Evolutionary conservation across 2,797 vertebrate genomes (phyloP).

Genomic region (Gallinago solitaria): DNA sequence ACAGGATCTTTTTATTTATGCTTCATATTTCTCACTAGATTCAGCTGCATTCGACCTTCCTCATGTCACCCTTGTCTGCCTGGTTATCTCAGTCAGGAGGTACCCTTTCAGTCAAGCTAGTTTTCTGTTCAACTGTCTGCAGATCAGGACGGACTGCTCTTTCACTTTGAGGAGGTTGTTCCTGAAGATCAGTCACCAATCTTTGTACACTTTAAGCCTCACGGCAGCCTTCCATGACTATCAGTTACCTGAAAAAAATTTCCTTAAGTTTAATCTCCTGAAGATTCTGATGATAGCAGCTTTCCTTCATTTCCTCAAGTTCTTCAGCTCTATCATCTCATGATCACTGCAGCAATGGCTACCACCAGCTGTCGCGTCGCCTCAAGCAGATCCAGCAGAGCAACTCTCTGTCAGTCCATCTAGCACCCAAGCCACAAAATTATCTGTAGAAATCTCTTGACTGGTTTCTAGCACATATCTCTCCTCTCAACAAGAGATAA

Average conservation of each 20-base stretch:
- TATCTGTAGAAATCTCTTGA: not conserved
- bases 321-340: not conserved
- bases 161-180: not conserved
- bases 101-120: not conserved
- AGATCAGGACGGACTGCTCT: not conserved
- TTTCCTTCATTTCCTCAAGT: not conserved
- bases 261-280: not conserved
- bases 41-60: not conserved
- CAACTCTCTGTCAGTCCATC: not conserved
- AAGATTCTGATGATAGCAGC: not conserved
- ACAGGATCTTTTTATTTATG: not conserved
- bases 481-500: not conserved
- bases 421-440: not conserved
- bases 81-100: not conserved
- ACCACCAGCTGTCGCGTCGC: not conserved
- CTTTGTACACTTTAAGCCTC: not conserved
- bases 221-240: not conserved
- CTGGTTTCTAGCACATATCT: not conserved
- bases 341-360: not conserved
- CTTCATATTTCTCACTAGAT: not conserved
- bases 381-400: not conserved
- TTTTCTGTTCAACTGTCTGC: not conserved
- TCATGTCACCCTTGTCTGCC: not conserved
- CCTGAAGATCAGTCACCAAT: not conserved
- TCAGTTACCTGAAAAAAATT: not conserved